phyloP scores from a whole-genome alignment of 2,797 vertebrate species.

The Menidia menidia region DNA sequence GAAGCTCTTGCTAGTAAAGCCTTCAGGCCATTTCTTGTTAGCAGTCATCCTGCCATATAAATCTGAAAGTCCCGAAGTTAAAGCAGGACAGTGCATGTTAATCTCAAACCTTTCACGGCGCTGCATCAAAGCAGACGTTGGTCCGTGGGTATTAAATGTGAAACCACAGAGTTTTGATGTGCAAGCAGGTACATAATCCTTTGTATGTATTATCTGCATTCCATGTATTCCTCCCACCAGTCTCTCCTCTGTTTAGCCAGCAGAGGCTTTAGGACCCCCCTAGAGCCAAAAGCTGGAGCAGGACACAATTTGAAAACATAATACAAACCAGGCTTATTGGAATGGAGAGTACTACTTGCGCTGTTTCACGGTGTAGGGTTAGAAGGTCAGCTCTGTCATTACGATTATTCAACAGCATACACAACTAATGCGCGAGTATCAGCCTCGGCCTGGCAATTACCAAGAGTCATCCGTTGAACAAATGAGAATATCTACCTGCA shows the following conservation, averaged over 20 bases:
- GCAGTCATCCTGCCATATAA: slow-evolving; percentile 35
- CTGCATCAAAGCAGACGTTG: slow-evolving; percentile 62
- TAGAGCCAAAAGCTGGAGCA: slow-evolving; percentile 48
- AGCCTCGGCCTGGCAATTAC: slow-evolving; percentile 55
- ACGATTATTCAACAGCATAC: slow-evolving; percentile 56
- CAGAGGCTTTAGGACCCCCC: slow-evolving; percentile 65
- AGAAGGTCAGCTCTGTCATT: slow-evolving; percentile 76
- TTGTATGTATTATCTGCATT: slow-evolving; percentile 77
- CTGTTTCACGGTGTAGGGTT: slow-evolving; percentile 71
- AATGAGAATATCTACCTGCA: slow-evolving; percentile 59
- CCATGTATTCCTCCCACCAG: slow-evolving; percentile 63
- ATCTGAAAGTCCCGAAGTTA: slow-evolving; percentile 44
- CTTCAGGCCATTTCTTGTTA: slow-evolving; percentile 40
- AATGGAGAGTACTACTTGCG: slow-evolving; percentile 59
- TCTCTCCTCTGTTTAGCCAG: slow-evolving; percentile 58
- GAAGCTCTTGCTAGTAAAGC: slow-evolving; percentile 33
- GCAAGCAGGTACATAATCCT: slow-evolving; percentile 73
- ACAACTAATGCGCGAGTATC: slow-evolving; percentile 59
- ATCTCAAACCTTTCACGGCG: slow-evolving; percentile 61
- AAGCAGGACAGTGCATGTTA: slow-evolving; percentile 43
- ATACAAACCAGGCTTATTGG: slow-evolving; percentile 74
- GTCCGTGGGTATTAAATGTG: slow-evolving; percentile 65
- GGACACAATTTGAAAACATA: slow-evolving; percentile 71
- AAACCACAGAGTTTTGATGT: slow-evolving; percentile 68
- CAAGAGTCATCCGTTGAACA: slow-evolving; percentile 46